phyloP scores from a whole-genome alignment of 2,797 vertebrate genomes.

The Crax fasciolata region DNA sequence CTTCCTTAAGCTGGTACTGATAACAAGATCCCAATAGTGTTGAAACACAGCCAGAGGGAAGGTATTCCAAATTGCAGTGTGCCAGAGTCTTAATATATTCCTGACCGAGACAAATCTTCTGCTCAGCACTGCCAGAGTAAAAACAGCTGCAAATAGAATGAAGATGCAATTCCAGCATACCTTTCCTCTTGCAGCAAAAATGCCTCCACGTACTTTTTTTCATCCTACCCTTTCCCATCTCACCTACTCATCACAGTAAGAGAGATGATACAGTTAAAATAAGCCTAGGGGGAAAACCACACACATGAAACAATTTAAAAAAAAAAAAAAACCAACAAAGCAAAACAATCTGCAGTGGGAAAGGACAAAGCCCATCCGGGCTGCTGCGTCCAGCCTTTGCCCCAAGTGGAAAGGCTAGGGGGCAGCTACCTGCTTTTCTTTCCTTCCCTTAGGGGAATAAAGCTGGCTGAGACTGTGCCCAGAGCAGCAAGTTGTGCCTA shows the following conservation, averaged over 20 bases:
- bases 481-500: not conserved
- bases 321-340: not conserved
- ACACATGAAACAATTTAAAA: not conserved
- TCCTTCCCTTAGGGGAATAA: not conserved
- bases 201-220: not conserved
- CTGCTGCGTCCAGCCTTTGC: not conserved
- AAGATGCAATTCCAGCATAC: not conserved
- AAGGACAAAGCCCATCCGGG: not conserved
- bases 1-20: slow-evolving; percentile 18
- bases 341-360: not conserved
- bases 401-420: rapidly evolving
- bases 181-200: slow-evolving; percentile 24
- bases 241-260: not conserved
- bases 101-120: slow-evolving; percentile 37
- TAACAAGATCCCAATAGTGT: not conserved
- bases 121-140: not conserved
- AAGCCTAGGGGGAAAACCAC: not conserved
- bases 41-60: slow-evolving; percentile 18
- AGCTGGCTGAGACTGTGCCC: not conserved
- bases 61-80: slow-evolving; percentile 8
- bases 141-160: slow-evolving; percentile 29
- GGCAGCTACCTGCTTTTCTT: not conserved
- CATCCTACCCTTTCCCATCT: not conserved
- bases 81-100: slow-evolving; percentile 40
- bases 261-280: not conserved